Base-by-base conservation (phyloP, 2,113 vertebrate genomes). In the Gorsachius goisagi region DNA sequence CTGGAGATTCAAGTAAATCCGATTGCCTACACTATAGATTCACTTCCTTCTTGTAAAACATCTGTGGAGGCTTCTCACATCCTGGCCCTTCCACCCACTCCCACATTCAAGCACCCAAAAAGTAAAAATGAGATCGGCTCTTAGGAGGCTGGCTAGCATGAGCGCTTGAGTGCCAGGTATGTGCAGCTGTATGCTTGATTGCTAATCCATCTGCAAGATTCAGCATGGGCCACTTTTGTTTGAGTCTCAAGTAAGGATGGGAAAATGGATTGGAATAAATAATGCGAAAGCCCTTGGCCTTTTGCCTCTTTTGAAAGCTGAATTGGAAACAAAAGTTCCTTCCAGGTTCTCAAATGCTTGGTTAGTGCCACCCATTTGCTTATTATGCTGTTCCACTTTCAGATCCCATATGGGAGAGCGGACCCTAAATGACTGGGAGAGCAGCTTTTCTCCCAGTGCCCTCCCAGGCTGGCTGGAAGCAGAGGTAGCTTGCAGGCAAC, bases 131-230 rank as follows among this genome's bases (percentile, higher is more conserved):
- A 96, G 91, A 55, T 93, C 30, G 50, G 80, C 86, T 93, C 67
- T 92, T 89, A 0, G 11, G 84, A 95, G 92, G 81, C 67, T 96
- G 94, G 94, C 94, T 90, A 95, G 92, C 77, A 87, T 5, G 6
- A 94, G 18, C 0, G 3, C 71, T 85, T 18, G 92, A 95, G 94
- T 96, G 95, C 96, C 95, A 97, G 97, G 95, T 96, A 95, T 96
- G 94, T 73, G 95, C 97, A 97, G 96, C 96, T 97, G 97, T 86
- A 62, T 91, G 84, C 91, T 94, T 96, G 93, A 97, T 97, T 94
- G 95, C 87, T 94, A 97, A 96, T 94, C 96, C 96, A 95, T 97
- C 96, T 97, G 95, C 87, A 85, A 68, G 81, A 66, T 74, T 97
- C 91, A 2, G 81, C 84, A 67, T 85, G 89, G 95, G 93, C 94